These are phyloP conservation scores for Aphelenchoides bicaudatus DNA, from an alignment of 2,888 invertebrate species.

Conservation along the genomic window DNA sequence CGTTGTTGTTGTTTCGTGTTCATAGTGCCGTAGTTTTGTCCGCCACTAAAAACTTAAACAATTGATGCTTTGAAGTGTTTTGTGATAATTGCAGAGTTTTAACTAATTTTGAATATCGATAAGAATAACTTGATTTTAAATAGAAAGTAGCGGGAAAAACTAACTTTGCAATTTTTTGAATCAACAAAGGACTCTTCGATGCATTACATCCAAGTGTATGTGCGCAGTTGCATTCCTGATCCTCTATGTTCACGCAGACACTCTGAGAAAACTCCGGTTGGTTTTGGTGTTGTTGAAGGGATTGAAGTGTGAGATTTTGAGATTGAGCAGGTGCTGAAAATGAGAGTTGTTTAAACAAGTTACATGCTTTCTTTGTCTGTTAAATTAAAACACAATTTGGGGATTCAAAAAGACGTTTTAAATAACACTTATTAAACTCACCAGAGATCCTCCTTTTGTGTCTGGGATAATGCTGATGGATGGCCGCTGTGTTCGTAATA, in stretches of 20 bases:
- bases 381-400: too few species aligned
- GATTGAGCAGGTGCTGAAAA: not conserved
- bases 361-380: not conserved
- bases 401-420: too few species aligned
- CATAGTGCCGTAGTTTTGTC: not conserved
- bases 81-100: conserved; percentile 20
- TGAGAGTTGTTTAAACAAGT: not conserved
- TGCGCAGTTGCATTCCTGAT: conserved; percentile 20
- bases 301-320: conserved; percentile 11
- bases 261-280: too few species aligned
- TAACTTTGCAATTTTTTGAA: not conserved
- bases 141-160: not conserved
- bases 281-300: conserved; percentile 10
- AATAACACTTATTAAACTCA: too few species aligned
- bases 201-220: conserved; percentile 15
- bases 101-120: not conserved
- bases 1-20: too few species aligned
- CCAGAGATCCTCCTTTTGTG: too few species aligned
- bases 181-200: too few species aligned
- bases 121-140: not conserved
- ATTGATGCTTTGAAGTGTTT: conserved; percentile 4
- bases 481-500: too few species aligned
- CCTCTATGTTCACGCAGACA: too few species aligned
- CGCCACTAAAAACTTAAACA: not conserved
- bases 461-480: not conserved